Conservation (phyloP, 1,140 invertebrate species). For the Drosophila sturtevanti region DNA sequence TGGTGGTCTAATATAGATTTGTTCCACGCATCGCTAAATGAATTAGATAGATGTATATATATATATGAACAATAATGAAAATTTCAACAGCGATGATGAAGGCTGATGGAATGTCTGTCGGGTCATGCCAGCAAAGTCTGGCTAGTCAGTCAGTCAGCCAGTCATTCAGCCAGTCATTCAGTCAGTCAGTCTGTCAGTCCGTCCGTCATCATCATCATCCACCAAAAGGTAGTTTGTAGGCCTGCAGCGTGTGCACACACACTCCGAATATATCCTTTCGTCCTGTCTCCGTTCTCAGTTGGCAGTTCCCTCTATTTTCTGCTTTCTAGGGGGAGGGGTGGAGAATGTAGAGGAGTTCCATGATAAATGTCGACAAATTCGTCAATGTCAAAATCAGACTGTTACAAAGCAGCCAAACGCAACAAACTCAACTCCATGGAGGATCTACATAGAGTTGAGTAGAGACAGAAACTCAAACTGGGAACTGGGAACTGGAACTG, state of each 20-base stretch:
- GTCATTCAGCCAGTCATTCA: slow-evolving; percentile 20
- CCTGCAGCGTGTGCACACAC: slow-evolving; percentile 26
- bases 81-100: slow-evolving; percentile 50
- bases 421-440: slow-evolving; percentile 34
- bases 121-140: slow-evolving; percentile 9
- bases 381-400: slow-evolving; percentile 81
- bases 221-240: slow-evolving; percentile 52
- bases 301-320: slow-evolving; percentile 23
- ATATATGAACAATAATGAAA: slow-evolving; percentile 40
- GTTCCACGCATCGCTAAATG: slow-evolving; percentile 53
- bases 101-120: slow-evolving; percentile 61
- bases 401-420: slow-evolving; percentile 65
- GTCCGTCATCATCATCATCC: slow-evolving; percentile 43
- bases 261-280: slow-evolving; percentile 56
- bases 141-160: slow-evolving; percentile 18
- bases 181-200: slow-evolving; percentile 24
- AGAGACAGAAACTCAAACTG: slow-evolving; percentile 1
- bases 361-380: slow-evolving; percentile 72
- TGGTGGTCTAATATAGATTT: slow-evolving; percentile 38
- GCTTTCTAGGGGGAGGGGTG: slow-evolving; percentile 51
- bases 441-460: slow-evolving; percentile 24
- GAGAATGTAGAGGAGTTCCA: slow-evolving; percentile 26
- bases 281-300: slow-evolving; percentile 22
- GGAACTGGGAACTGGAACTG: slow-evolving; percentile 30
- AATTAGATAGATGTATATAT: slow-evolving; percentile 36